Evolutionary conservation across 2,888 invertebrate genomes (phyloP).

Genomic region (Epsilonema sp.): DNA sequence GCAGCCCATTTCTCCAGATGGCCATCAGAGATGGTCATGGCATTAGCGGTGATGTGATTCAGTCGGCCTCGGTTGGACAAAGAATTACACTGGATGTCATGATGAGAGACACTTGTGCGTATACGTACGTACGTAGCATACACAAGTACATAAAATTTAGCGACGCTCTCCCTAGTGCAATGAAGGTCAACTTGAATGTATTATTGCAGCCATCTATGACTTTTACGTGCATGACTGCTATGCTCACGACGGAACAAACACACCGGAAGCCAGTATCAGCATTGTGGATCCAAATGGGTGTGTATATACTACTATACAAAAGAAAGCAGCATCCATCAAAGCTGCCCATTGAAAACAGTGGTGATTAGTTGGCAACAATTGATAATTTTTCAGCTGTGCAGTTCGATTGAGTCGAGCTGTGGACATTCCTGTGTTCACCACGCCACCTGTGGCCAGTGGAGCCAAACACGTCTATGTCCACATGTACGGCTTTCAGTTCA

Average conservation of each 20-base stretch:
- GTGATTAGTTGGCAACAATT: no score
- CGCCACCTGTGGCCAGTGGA: constrained; percentile 15
- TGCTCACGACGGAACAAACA: constrained; percentile 23
- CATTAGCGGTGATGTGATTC: constrained; percentile 15
- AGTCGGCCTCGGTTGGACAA: constrained; percentile 20
- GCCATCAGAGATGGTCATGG: constrained; percentile 24
- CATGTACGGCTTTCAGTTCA: constrained; percentile 16
- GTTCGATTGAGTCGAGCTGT: constrained; percentile 21
- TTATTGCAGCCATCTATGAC: constrained; percentile 22
- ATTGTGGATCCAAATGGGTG: constrained; percentile 24
- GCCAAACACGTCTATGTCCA: constrained; percentile 25
- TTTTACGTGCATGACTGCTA: constrained; percentile 26
- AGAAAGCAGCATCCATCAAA: no score
- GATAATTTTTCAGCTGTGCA: constrained; percentile 15
- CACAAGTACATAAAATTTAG: no score
- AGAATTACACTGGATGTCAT: constrained; percentile 21
- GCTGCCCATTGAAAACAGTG: no score
- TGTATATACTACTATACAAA: no score
- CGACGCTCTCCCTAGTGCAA: no score
- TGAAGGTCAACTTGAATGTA: no score
- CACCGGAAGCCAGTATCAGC: constrained; percentile 20
- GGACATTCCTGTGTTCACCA: constrained; percentile 20
- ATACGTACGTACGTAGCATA: no score
- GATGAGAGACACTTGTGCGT: constrained; percentile 23
- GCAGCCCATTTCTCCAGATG: constrained; percentile 18